phyloP scores from a whole-genome alignment of 2,888 invertebrate species.

The Drosophila subsilvestris region DNA sequence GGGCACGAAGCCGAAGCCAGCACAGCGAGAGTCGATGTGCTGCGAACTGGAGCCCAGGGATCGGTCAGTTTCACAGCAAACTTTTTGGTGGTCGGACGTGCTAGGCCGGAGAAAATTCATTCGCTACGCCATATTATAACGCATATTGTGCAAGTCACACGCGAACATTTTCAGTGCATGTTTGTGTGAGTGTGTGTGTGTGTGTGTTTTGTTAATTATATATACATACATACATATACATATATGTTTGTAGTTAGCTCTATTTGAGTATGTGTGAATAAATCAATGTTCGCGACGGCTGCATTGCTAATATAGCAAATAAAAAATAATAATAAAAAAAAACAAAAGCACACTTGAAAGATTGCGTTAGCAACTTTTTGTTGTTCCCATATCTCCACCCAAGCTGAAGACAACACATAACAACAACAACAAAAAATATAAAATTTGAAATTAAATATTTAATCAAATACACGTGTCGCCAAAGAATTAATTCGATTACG shows the following conservation, averaged over 20 bases:
- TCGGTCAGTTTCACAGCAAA: constrained; percentile 52
- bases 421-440: not conserved
- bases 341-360: constrained; percentile 15
- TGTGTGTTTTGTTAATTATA: constrained; percentile 47
- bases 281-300: constrained; percentile 41
- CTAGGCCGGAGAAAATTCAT: constrained; percentile 2
- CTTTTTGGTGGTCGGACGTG: constrained; percentile 50
- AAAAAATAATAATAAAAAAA: constrained; percentile 10
- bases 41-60: constrained; percentile 13
- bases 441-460: constrained; percentile 26
- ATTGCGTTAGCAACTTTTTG: constrained; percentile 18
- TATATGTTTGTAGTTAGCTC: not conserved
- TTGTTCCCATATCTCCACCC: constrained; percentile 4
- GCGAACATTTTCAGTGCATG: constrained; percentile 17
- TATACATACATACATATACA: too few species aligned
- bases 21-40: constrained; percentile 27
- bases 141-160: constrained; percentile 62
- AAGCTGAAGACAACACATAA: not conserved
- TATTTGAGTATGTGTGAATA: constrained; percentile 31
- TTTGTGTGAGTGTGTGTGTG: constrained; percentile 13
- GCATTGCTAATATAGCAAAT: constrained; percentile 24
- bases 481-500: constrained; percentile 19
- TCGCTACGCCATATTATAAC: constrained; percentile 10
- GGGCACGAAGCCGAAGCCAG: constrained; percentile 23
- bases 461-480: constrained; percentile 43